These are phyloP conservation scores for Amblyjoppa fuscipennis DNA, from an alignment of 2,888 invertebrate genomes.

Conservation along the genomic window DNA sequence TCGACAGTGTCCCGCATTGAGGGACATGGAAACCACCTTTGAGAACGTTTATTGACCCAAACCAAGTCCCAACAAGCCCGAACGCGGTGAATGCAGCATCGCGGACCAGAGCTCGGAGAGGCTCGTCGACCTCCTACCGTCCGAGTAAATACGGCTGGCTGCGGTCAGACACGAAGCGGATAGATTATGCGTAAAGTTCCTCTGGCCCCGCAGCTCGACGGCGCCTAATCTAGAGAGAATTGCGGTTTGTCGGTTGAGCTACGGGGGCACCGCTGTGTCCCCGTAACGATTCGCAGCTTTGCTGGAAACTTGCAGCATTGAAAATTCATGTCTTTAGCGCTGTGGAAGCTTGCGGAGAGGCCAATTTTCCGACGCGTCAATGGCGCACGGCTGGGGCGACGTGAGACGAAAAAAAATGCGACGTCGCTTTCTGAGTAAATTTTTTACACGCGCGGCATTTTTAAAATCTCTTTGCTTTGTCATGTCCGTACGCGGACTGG, in stretches of 20 bases:
- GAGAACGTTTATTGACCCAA: constrained; percentile 60
- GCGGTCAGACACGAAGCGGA: constrained; percentile 55
- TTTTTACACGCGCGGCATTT: not conserved
- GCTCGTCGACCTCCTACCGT: constrained; percentile 53
- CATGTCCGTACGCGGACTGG: constrained; percentile 7
- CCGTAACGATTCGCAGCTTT: constrained; percentile 40
- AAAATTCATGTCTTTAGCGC: constrained; percentile 26
- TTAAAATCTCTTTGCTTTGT: constrained; percentile 14
- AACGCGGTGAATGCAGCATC: constrained; percentile 56
- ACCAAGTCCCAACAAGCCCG: constrained; percentile 63
- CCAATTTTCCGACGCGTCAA: not conserved
- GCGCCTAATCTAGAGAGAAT: constrained; percentile 62
- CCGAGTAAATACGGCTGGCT: constrained; percentile 59
- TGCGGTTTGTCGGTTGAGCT: constrained; percentile 58
- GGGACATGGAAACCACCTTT: constrained; percentile 51
- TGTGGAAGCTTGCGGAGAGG: not conserved
- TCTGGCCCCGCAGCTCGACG: constrained; percentile 26
- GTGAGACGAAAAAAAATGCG: not conserved
- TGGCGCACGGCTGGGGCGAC: not conserved
- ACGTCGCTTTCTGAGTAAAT: not conserved
- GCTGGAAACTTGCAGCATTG: constrained; percentile 18
- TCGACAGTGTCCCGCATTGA: not conserved
- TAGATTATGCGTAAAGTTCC: constrained; percentile 67
- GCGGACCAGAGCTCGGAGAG: constrained; percentile 53
- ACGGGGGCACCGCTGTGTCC: constrained; percentile 40